phyloP scores from a whole-genome alignment of 2,888 invertebrate genomes.

The Phalangium opilio region DNA sequence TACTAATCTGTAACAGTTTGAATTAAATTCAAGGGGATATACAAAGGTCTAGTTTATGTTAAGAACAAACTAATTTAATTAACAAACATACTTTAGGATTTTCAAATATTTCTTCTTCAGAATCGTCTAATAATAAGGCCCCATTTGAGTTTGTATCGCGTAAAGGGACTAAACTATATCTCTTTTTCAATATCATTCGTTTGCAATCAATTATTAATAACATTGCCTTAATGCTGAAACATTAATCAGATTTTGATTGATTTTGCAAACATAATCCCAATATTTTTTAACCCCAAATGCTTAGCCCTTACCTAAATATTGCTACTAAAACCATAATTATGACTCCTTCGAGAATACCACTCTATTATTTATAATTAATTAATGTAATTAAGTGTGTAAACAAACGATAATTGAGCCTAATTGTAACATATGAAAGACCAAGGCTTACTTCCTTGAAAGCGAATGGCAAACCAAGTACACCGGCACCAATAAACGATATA shows the following conservation, averaged over 20 bases:
- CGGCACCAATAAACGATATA: conserved; percentile 35
- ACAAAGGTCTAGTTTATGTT: not conserved
- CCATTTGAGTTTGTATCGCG: not conserved
- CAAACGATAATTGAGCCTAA: conserved; percentile 1
- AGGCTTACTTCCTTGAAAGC: conserved; percentile 33
- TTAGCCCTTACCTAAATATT: not conserved
- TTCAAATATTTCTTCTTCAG: no score
- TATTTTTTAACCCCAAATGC: conserved; percentile 15
- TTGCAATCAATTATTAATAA: conserved; percentile 33
- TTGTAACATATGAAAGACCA: not conserved
- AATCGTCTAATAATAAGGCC: no score
- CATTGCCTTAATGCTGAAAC: conserved; percentile 32
- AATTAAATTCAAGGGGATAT: no score
- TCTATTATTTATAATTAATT: conserved; percentile 23
- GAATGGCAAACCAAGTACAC: conserved; percentile 34
- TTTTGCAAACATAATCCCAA: conserved; percentile 13
- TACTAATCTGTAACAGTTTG: no score
- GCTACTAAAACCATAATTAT: conserved; percentile 31
- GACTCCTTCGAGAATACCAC: conserved; percentile 32
- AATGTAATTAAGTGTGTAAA: no score
- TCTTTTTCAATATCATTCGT: conserved; percentile 26
- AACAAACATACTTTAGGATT: no score
- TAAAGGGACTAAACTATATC: not conserved
- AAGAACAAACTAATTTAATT: not conserved
- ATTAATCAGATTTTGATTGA: conserved; percentile 10